Percentiles rank a stretch among this genome's conserved stretches.
Conservation (phyloP, 2,113 vertebrate genomes). For the Podocnemis expansa region DNA sequence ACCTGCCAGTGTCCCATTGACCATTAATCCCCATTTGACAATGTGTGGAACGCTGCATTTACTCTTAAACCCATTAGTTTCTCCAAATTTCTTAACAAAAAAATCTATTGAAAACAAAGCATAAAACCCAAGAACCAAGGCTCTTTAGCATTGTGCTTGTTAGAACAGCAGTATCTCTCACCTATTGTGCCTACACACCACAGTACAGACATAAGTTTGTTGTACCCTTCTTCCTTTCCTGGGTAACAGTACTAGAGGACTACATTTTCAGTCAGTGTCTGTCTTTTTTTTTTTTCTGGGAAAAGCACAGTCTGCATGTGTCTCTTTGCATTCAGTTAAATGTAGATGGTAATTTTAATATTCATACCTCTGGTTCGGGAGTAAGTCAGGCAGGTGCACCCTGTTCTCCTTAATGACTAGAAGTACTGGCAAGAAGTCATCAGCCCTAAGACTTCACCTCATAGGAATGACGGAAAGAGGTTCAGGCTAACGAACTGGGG, state of each 20-base stretch:
- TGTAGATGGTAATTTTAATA: neutral
- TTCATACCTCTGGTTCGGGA: neutral
- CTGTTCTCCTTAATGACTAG: neutral
- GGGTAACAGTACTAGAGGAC: neutral
- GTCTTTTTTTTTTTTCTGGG: neutral
- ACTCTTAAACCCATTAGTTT: neutral
- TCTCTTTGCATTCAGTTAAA: neutral
- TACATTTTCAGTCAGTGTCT: accelerated
- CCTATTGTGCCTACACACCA: neutral
- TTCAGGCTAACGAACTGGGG: neutral
- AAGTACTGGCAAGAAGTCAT: neutral
- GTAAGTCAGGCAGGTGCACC: neutral
- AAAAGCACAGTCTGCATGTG: neutral
- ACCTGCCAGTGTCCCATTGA: neutral
- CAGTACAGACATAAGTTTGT: neutral
- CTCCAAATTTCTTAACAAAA: neutral
- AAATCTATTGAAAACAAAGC: neutral
- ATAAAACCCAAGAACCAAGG: neutral
- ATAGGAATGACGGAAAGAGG: neutral
- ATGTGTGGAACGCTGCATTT: neutral
- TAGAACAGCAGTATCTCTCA: accelerated
- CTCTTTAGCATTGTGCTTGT: neutral
- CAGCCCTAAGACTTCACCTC: neutral
- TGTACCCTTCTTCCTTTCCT: no score
- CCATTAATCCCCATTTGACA: neutral